Evolutionary conservation across 2,797 vertebrate species (phyloP).

Genomic region (Protonibea diacanthus): DNA sequence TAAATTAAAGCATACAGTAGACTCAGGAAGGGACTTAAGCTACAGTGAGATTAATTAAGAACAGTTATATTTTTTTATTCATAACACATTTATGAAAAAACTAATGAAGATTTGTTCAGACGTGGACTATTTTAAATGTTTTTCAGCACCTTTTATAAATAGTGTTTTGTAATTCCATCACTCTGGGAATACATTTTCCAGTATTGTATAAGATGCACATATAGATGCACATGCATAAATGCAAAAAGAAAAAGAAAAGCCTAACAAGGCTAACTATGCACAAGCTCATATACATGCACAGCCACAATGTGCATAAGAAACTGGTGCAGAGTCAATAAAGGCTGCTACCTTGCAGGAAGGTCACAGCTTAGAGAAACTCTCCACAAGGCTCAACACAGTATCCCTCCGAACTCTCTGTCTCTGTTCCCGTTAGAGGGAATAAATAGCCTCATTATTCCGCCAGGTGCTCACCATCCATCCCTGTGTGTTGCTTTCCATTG

Average conservation of each 20-base stretch:
- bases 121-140: background rate
- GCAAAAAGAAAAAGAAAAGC: background rate
- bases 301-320: slow-evolving; percentile 26
- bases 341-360: slow-evolving; percentile 71
- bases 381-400: slow-evolving; percentile 54
- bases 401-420: slow-evolving; percentile 65
- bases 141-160: background rate
- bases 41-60: background rate
- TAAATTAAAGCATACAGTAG: slow-evolving; percentile 8
- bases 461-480: slow-evolving; percentile 65
- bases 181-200: background rate
- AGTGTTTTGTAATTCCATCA: background rate
- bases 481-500: slow-evolving; percentile 56
- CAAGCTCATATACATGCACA: slow-evolving; percentile 35
- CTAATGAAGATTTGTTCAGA: background rate
- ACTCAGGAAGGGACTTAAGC: background rate
- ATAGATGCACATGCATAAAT: slow-evolving; percentile 11
- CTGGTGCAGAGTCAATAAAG: slow-evolving; percentile 55
- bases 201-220: slow-evolving; percentile 4
- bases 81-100: background rate
- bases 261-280: background rate
- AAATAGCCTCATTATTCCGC: slow-evolving; percentile 78
- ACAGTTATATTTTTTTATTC: background rate
- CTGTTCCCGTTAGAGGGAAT: slow-evolving; percentile 72
- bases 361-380: slow-evolving; percentile 60